These are phyloP conservation scores for Oryzias melastigma DNA, from an alignment of 2,113 vertebrate genomes.

Conservation along the genomic window DNA sequence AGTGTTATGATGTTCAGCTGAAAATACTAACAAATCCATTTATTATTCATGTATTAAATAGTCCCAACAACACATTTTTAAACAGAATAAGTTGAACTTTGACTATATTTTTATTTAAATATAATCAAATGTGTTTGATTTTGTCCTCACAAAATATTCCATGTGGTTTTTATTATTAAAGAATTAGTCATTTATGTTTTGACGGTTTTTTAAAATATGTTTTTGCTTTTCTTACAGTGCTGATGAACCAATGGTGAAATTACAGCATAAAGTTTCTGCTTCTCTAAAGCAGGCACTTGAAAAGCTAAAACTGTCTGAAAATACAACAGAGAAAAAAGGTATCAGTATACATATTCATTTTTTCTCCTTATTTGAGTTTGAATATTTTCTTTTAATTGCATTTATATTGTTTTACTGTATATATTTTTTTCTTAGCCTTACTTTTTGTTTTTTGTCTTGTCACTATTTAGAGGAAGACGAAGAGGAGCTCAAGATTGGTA, in stretches of 20 bases:
- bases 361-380: not conserved
- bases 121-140: too few species aligned
- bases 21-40: too few species aligned
- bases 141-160: too few species aligned
- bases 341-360: constrained; percentile 18
- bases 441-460: not conserved
- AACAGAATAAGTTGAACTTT: too few species aligned
- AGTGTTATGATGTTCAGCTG: too few species aligned
- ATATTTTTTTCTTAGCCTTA: too few species aligned
- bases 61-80: too few species aligned
- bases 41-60: too few species aligned
- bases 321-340: constrained; percentile 81
- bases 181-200: too few species aligned
- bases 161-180: too few species aligned
- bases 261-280: constrained; percentile 89
- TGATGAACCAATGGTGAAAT: constrained; percentile 86
- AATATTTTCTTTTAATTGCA: not conserved
- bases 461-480: constrained; percentile 82
- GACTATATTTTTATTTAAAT: too few species aligned
- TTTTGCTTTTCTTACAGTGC: constrained; percentile 67
- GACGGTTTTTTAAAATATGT: too few species aligned
- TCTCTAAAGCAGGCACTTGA: constrained; percentile 93
- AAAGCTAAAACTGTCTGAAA: constrained; percentile 84
- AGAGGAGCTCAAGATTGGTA: constrained; percentile 91
- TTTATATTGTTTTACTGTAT: constrained; percentile 10